Evolutionary conservation across 92 coral and sea anemone genomes (phyloP).

Genomic region (Ricordea florida): DNA sequence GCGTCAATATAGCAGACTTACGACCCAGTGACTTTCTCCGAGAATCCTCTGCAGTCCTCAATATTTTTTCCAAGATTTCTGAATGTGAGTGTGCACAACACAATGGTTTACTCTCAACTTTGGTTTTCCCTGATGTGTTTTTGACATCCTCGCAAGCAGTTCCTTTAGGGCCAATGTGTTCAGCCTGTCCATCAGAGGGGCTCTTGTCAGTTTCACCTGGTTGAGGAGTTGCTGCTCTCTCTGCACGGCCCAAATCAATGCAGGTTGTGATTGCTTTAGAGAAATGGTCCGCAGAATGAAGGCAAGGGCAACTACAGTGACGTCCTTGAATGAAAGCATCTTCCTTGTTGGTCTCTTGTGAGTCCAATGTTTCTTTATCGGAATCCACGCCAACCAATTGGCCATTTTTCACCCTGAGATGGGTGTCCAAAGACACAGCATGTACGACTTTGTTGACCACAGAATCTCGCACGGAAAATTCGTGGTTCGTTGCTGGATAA

Average conservation of each 20-base stretch:
- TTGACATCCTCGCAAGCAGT: too few relatives aligned
- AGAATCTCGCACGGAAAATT: neutral
- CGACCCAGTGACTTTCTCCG: neutral
- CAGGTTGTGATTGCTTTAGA: constrained; percentile 67
- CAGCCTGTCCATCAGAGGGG: too few relatives aligned
- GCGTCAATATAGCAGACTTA: neutral
- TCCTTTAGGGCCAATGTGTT: neutral
- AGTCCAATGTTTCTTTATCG: neutral
- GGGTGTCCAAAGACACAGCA: constrained; percentile 56
- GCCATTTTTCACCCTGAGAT: constrained; percentile 8
- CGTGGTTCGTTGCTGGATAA: neutral
- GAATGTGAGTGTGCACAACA: constrained; percentile 5
- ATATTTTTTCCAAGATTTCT: constrained; percentile 3
- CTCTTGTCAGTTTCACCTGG: too few relatives aligned
- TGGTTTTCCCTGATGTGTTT: neutral
- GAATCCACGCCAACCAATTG: neutral
- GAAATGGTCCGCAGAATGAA: constrained; percentile 38
- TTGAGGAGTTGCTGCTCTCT: constrained; percentile 2
- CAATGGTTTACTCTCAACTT: neutral
- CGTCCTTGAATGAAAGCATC: constrained; percentile 76
- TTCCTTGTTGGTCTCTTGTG: neutral
- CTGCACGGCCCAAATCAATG: constrained; percentile 62
- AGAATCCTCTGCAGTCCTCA: neutral
- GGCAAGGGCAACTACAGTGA: constrained; percentile 80
- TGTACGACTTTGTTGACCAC: constrained; percentile 32